A percentile compares a stretch with the other conserved stretches of the same genome.
phyloP scores from a whole-genome alignment of 2,888 invertebrate species.

The Lysandra coridon region DNA sequence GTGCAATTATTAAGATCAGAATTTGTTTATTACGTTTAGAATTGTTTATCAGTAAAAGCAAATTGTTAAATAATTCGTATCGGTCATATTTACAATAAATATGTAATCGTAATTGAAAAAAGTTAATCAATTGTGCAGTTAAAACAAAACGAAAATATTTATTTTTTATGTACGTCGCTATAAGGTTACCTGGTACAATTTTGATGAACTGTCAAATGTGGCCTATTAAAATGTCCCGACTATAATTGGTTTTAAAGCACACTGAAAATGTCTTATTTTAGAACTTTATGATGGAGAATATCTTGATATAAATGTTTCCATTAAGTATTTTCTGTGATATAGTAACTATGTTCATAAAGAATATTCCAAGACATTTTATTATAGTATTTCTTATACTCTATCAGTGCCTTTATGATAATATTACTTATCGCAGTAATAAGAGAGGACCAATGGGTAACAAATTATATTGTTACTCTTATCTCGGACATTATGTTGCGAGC shows the following conservation, averaged over 20 bases:
- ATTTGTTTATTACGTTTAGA: no score
- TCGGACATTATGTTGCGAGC: slow-evolving; percentile 39
- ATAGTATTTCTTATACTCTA: slow-evolving; percentile 41
- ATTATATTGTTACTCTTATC: slow-evolving; percentile 57
- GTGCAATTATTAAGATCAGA: no score
- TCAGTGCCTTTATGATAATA: slow-evolving; percentile 47
- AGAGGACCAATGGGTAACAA: slow-evolving; percentile 65
- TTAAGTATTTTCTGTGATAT: neutral
- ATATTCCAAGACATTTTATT: slow-evolving; percentile 36
- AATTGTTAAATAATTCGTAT: no score
- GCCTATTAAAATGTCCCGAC: no score
- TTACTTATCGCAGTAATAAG: slow-evolving; percentile 56
- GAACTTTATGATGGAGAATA: neutral
- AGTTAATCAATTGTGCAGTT: no score
- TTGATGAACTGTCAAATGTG: no score
- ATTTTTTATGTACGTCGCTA: no score
- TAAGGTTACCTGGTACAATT: no score
- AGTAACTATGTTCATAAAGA: neutral
- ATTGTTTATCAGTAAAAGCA: no score
- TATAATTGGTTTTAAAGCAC: neutral
- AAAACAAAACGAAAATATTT: no score
- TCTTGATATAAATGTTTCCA: neutral
- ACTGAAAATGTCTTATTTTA: slow-evolving; percentile 10
- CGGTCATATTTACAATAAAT: no score
- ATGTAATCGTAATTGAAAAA: no score